Evolutionary conservation across 2,113 vertebrate species (phyloP).

Genomic region (Microcebus lehilahytsara): DNA sequence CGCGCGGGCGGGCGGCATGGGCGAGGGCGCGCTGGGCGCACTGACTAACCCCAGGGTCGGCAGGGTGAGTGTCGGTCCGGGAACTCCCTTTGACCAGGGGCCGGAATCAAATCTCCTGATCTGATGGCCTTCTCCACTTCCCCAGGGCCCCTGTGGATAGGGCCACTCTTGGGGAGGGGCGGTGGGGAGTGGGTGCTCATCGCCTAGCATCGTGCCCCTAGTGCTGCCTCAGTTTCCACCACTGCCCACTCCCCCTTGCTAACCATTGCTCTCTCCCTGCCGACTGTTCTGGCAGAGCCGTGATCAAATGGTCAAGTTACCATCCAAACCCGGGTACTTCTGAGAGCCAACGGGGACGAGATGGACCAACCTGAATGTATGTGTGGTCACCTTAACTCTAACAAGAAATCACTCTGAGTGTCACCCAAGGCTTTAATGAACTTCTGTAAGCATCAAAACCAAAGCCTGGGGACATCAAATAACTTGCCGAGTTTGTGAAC

Average conservation of each 20-base stretch:
- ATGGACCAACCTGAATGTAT: not conserved
- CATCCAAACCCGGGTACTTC: not conserved
- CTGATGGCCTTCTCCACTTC: not conserved
- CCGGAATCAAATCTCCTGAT: not conserved
- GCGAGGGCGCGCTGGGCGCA: accelerated
- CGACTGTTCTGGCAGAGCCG: not conserved
- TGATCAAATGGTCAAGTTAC: not conserved
- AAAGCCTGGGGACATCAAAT: not conserved
- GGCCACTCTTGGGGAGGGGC: not conserved
- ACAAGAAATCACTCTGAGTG: not conserved
- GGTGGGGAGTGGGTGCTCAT: too few relatives aligned
- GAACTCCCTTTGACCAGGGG: not conserved
- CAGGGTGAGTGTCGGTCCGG: too few relatives aligned
- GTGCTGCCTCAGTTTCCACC: not conserved
- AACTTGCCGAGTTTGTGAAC: not conserved
- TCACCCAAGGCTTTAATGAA: not conserved
- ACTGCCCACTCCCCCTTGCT: not conserved
- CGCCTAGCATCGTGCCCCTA: accelerated
- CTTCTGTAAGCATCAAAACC: not conserved
- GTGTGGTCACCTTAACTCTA: not conserved
- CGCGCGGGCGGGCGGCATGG: not conserved
- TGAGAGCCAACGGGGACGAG: not conserved
- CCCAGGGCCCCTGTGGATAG: not conserved
- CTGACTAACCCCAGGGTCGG: not conserved
- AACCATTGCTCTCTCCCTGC: not conserved